Evolutionary conservation across 92 coral and sea anemone species (phyloP).

Genomic region (Epizoanthus scotinus): DNA sequence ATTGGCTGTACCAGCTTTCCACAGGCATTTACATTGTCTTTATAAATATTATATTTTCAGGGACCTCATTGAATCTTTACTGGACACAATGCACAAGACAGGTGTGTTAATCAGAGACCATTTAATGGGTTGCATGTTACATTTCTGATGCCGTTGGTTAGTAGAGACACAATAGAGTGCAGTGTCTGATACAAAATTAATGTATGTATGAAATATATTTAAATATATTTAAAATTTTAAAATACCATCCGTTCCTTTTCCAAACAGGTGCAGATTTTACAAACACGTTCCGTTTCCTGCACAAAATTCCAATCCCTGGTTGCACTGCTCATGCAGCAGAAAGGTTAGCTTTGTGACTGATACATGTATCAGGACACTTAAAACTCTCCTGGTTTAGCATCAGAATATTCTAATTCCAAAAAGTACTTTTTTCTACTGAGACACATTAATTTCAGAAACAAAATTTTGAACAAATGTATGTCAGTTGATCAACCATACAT

Average conservation of each 20-base stretch:
- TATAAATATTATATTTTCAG: constrained; percentile 38
- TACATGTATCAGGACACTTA: too few species aligned
- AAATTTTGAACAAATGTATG: too few species aligned
- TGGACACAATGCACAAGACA: constrained; percentile 79
- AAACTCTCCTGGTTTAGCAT: too few species aligned
- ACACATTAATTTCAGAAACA: too few species aligned
- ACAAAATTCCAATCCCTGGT: constrained; percentile 40
- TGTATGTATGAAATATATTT: too few species aligned
- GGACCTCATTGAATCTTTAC: constrained; percentile 64
- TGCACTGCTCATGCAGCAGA: constrained; percentile 15
- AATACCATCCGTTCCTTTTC: neutral
- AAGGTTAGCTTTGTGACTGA: constrained; percentile 29
- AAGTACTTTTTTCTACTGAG: too few species aligned
- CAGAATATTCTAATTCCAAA: too few species aligned
- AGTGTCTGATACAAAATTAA: too few species aligned
- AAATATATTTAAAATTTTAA: too few species aligned
- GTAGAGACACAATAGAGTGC: neutral
- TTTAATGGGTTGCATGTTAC: neutral
- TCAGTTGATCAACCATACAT: too few species aligned
- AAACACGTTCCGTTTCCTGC: constrained; percentile 67
- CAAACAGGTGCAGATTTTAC: constrained; percentile 80
- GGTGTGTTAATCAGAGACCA: constrained; percentile 35
- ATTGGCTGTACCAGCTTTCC: too few species aligned
- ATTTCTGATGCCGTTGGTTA: neutral
- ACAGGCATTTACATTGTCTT: too few species aligned